Percentiles rank a stretch among this genome's conserved stretches.
Evolutionary conservation across 2,888 invertebrate genomes (phyloP).

Genomic region (Ditula angustiorana): DNA sequence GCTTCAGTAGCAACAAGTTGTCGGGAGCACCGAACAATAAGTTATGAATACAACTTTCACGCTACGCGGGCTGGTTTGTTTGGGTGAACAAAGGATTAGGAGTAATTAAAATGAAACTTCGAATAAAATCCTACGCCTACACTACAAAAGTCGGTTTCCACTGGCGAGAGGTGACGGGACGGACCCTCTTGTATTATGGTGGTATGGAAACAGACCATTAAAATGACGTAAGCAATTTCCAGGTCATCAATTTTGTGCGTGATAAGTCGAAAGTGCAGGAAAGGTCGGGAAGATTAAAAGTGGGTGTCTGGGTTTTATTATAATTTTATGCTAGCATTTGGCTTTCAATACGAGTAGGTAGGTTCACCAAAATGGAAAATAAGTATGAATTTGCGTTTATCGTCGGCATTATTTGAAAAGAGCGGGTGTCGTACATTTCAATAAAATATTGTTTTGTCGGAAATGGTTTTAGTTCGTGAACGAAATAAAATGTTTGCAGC

Average conservation of each 20-base stretch:
- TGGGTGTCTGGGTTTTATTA: slow-evolving; percentile 32
- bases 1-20: slow-evolving; percentile 34
- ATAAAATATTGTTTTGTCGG: neutral
- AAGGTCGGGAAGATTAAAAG: slow-evolving; percentile 38
- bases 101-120: slow-evolving; percentile 35
- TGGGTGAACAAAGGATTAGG: slow-evolving; percentile 31
- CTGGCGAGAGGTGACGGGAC: slow-evolving; percentile 9
- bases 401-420: neutral
- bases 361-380: neutral
- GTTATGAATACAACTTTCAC: slow-evolving; percentile 34
- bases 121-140: neutral
- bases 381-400: neutral
- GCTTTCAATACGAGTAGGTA: slow-evolving; percentile 1
- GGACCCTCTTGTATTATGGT: slow-evolving; percentile 8
- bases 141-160: slow-evolving; percentile 13
- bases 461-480: neutral
- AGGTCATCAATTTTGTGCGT: slow-evolving; percentile 38
- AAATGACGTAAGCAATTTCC: slow-evolving; percentile 40
- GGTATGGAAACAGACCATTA: slow-evolving; percentile 26
- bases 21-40: slow-evolving; percentile 17
- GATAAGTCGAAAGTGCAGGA: slow-evolving; percentile 38
- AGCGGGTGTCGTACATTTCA: neutral
- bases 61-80: slow-evolving; percentile 24
- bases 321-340: slow-evolving; percentile 32
- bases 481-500: neutral